Evolutionary conservation across 2,797 vertebrate species (phyloP), one percentile per base, ranked within the genome.

Genomic region (Chloroceryle inda): DNA sequence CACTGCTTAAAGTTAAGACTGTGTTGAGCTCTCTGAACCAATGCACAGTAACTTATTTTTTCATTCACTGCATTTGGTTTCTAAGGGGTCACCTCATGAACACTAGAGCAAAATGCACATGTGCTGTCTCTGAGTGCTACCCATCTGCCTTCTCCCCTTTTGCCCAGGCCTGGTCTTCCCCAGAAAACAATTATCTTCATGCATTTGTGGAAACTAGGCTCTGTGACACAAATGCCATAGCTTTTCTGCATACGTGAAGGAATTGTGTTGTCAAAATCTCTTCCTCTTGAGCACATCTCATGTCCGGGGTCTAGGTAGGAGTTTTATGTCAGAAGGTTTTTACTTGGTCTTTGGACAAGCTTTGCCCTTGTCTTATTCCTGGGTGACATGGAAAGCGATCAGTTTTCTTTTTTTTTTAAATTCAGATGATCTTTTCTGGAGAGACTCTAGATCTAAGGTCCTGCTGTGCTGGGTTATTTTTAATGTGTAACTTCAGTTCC

Each of bases 21-120:
- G 3, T 23, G 10, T 1, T 47, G 49, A 62, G 19, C 20, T 40
- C 37, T 31, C 40, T 37, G 11, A 13, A 11, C 37, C 26, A 56
- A 4, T 5, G 10, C 31, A 3, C 10, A 45, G 42, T 20, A 47
- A 33, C 20, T 6, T 20, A 4, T 4, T 1, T 27, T 63, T 56
- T 17, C 11, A 11, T 26, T 18, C 11, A 4, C 7, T 75, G 19
- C 7, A 1, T 0, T 3, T 44, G 27, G 10, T 23, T 40, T 83
- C 45, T 29, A 15, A 37, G 53, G 52, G 26, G 18, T 79, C 12
- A 35, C 5, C 31, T 38, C 37, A 5, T 10, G 22, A 24, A 26
- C 19, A 1, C 5, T 1, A 6, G 10, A 53, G 33, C 44, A 63
- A 8, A 17, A 11, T 1, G 2, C n/a, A 56, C 20, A 1, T 4